Conservation (phyloP, 92 coral and sea anemone species). For the Phenganax marumi region DNA sequence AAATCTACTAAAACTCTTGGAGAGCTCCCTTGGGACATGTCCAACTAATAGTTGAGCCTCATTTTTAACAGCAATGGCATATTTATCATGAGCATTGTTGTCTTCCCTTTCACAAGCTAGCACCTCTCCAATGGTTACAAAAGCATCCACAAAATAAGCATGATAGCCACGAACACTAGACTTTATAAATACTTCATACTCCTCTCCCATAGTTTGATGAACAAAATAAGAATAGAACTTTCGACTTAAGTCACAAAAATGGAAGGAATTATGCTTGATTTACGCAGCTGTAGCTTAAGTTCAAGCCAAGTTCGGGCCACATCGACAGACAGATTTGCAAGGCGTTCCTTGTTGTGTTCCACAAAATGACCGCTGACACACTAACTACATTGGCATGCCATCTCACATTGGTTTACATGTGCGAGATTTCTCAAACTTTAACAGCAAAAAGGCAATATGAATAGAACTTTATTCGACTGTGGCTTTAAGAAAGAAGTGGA, state of each 20-base stretch:
- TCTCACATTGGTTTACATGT: too few species aligned
- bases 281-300: too few species aligned
- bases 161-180: constrained; percentile 44
- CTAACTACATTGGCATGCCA: too few species aligned
- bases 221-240: neutral
- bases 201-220: constrained; percentile 34
- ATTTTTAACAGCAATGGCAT: constrained; percentile 36
- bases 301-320: too few species aligned
- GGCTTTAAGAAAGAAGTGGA: constrained; percentile 49
- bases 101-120: constrained; percentile 34
- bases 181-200: constrained; percentile 34
- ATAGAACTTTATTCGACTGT: constrained; percentile 56
- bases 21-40: constrained; percentile 49
- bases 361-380: too few species aligned
- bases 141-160: constrained; percentile 24
- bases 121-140: constrained; percentile 28
- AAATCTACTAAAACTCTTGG: constrained; percentile 43
- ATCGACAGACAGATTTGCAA: too few species aligned
- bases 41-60: constrained; percentile 30
- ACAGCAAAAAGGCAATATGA: constrained; percentile 11
- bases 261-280: too few species aligned
- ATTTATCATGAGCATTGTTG: constrained; percentile 38
- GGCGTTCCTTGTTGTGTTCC: too few species aligned
- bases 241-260: too few species aligned
- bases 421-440: too few species aligned